These are phyloP conservation scores for Chirona hameri DNA, from an alignment of 2,888 invertebrate species.

Conservation along the genomic window DNA sequence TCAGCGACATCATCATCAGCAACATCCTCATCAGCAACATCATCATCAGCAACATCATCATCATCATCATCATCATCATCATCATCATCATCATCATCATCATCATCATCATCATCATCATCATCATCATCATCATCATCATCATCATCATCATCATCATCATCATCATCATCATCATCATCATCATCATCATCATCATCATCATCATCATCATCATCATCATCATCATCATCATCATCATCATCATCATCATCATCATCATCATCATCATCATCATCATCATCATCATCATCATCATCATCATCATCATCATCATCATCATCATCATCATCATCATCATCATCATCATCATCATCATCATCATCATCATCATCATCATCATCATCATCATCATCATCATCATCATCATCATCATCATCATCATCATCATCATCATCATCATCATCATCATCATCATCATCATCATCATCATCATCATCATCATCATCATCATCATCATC, in stretches of 20 bases:
- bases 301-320: slow-evolving; percentile 25
- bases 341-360: background rate
- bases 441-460: slow-evolving; percentile 29
- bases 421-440: slow-evolving; percentile 24
- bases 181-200: background rate
- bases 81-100: slow-evolving; percentile 4
- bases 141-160: background rate
- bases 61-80: slow-evolving; percentile 3
- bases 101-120: background rate
- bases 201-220: slow-evolving; percentile 1
- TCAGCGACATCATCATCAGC: no score
- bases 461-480: slow-evolving; percentile 28
- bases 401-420: slow-evolving; percentile 3
- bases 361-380: background rate
- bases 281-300: slow-evolving; percentile 30
- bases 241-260: background rate
- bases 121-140: background rate
- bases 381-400: background rate
- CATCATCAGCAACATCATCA: no score
- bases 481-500: slow-evolving; percentile 26
- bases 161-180: no score
- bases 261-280: slow-evolving; percentile 24
- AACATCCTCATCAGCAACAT: no score
- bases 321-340: background rate
- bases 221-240: slow-evolving; percentile 5